Percentiles rank a stretch among this genome's conserved stretches.
Conservation (phyloP, 2,888 invertebrate species). For the Diloba caeruleocephala region DNA sequence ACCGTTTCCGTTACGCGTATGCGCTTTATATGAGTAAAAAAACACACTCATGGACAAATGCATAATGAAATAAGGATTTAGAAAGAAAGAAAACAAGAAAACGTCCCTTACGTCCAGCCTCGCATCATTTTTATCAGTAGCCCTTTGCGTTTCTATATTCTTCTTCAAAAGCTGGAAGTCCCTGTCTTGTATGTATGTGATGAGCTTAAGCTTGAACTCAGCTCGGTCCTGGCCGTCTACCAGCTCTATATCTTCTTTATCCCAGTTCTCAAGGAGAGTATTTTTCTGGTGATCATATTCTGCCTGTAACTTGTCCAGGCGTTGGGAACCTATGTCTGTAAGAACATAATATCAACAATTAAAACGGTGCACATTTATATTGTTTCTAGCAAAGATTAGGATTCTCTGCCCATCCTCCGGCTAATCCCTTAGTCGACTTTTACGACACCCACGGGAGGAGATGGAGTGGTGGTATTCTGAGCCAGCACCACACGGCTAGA, state of each 20-base stretch:
- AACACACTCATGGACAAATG: too few relatives aligned
- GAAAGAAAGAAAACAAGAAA: too few relatives aligned
- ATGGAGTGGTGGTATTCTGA: too few relatives aligned
- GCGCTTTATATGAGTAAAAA: too few relatives aligned
- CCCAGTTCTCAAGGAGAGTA: constrained; percentile 85
- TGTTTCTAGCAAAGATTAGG: too few relatives aligned
- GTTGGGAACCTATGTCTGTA: constrained; percentile 88
- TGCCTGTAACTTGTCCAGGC: constrained; percentile 87
- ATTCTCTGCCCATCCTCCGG: too few relatives aligned
- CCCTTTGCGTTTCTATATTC: constrained; percentile 67
- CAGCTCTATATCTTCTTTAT: constrained; percentile 87
- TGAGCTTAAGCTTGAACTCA: constrained; percentile 89
- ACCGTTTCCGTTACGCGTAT: too few relatives aligned
- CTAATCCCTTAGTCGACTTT: too few relatives aligned
- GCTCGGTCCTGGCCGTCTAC: constrained; percentile 85
- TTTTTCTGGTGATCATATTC: constrained; percentile 89
- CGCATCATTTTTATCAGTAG: constrained; percentile 79
- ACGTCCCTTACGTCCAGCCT: constrained; percentile 75
- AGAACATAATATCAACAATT: constrained; percentile 8
- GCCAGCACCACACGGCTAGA: too few relatives aligned
- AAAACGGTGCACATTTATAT: too few relatives aligned
- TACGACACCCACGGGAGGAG: too few relatives aligned
- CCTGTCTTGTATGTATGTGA: constrained; percentile 89
- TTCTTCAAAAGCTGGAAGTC: constrained; percentile 71
- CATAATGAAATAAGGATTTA: too few relatives aligned